Conservation (phyloP, 2,797 vertebrate species). For the Oceanodroma leucorhoa region DNA sequence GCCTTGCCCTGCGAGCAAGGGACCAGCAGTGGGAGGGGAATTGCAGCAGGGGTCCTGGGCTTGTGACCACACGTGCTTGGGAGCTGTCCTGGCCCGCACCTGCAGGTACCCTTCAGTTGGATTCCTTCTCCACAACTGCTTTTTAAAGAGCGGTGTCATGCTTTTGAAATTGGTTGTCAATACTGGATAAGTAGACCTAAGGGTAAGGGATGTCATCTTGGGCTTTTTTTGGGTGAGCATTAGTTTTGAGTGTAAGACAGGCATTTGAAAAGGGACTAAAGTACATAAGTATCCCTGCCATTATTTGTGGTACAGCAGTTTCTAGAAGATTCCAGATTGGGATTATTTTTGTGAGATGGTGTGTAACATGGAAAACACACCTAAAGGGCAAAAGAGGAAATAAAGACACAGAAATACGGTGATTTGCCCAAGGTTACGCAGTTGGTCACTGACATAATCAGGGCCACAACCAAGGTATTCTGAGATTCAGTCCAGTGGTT, state of each 20-base stretch:
- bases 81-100: not conserved
- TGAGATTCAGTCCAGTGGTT: constrained; percentile 51
- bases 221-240: fast-evolving
- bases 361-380: not conserved
- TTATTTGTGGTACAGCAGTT: not conserved
- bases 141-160: fast-evolving
- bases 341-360: not conserved
- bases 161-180: not conserved
- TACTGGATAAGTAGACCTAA: not conserved
- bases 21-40: not conserved
- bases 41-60: fast-evolving
- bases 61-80: fast-evolving
- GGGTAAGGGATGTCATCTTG: not conserved
- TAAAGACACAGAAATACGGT: not conserved
- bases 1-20: not conserved
- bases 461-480: constrained; percentile 42
- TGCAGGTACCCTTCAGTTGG: not conserved
- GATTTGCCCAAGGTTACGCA: constrained; percentile 4
- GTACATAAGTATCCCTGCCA: fast-evolving
- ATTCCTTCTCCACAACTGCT: not conserved
- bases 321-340: not conserved
- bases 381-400: not conserved
- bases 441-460: constrained; percentile 21
- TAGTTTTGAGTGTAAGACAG: not conserved
- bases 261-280: not conserved